Evolutionary conservation across 2,113 vertebrate genomes (phyloP), one percentile per base, ranked within the genome.

Genomic region (Etheostoma cragini): DNA sequence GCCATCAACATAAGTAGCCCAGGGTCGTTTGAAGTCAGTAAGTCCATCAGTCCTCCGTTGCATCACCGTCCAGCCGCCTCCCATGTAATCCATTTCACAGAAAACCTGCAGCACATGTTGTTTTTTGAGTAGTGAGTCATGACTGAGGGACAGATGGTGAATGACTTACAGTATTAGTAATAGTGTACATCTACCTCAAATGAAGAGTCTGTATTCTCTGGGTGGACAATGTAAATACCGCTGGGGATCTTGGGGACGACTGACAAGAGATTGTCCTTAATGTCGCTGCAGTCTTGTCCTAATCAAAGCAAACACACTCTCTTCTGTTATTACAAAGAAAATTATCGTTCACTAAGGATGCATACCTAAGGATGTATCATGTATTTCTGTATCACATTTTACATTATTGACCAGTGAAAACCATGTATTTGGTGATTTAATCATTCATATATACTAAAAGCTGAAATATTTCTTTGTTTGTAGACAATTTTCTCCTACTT

Each of bases 31-130:
- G 87, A 98, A 98, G 72, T 95, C 94, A 84, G 94, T 93, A 0
- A 95, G 63, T 45, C 97, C 97, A 7, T 96, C 95, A 6, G 89
- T 94, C 89, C 97, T 96, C 85, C 95, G 96, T 76, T 98, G 97
- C 90, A 98, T 89, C 78, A 97, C 95, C 0, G 97, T 97, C 97
- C 98, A 98, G 50, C 97, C 97, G 7, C 97, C 97, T 85, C 96
- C 97, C 97, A 95, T 97, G 80, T 97, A 97, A 88, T 98, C 97
- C 97, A 98, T 98, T 87, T 97, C 97, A 92, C 97, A 98, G 86
- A 98, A 96, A 33, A 97, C 97, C 98, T 99, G 90, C 78, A 63
- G 89, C 30, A 80, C 67, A 81, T 15, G 21, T 80, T 57, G 76
- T 81, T 61, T 63, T 68, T 73, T 53, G 5, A 80, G 16, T 15